phyloP scores from a whole-genome alignment of 2,888 invertebrate species.

The Dromius quadrimaculatus region DNA sequence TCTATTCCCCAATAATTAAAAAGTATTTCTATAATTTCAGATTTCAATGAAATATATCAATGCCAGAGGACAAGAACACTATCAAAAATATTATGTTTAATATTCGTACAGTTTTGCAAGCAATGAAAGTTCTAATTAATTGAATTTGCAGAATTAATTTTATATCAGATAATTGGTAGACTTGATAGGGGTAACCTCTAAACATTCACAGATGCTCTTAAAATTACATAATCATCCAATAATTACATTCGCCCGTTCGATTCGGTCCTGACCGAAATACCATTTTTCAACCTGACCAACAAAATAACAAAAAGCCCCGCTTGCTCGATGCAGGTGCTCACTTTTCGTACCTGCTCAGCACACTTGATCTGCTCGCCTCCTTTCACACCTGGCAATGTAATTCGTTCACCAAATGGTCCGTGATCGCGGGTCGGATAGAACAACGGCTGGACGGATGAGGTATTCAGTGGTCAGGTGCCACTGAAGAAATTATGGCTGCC shows the following conservation, averaged over 20 bases:
- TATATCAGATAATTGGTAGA: no score
- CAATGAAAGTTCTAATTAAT: no score
- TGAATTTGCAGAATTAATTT: no score
- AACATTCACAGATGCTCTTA: no score
- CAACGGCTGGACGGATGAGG: no score
- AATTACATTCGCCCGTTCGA: neutral
- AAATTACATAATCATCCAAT: neutral
- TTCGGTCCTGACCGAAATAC: neutral
- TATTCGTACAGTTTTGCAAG: no score
- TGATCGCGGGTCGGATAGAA: neutral
- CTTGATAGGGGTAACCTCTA: no score
- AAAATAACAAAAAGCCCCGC: neutral
- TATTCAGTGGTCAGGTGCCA: conserved; percentile 15
- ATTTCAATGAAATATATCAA: no score
- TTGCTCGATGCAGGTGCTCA: conserved; percentile 3
- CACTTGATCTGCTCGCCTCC: conserved; percentile 6
- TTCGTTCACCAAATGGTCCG: conserved; percentile 22
- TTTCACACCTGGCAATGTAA: conserved; percentile 37
- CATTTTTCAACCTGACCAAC: neutral
- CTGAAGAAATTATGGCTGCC: conserved; percentile 1
- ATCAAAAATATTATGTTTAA: no score
- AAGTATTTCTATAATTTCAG: no score
- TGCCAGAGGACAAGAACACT: no score
- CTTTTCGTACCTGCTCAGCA: neutral
- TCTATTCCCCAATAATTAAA: no score